Conservation (phyloP, 23 tunicate species). For the Diplosoma virens region DNA sequence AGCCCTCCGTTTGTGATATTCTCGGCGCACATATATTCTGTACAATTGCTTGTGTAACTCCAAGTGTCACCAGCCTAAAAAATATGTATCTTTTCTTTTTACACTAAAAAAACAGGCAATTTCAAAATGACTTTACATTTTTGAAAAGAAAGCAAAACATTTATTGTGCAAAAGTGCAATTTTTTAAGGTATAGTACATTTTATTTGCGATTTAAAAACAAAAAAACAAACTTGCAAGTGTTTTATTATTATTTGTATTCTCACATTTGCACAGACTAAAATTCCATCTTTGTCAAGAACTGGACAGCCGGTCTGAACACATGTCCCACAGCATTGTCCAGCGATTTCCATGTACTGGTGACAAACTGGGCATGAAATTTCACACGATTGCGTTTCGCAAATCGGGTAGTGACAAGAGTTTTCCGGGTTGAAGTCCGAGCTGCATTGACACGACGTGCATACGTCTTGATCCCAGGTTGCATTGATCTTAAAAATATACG, state of each 20-base stretch:
- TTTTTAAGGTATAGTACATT: neutral
- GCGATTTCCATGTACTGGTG: slow-evolving; percentile 41
- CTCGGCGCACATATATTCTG: slow-evolving; percentile 38
- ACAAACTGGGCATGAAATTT: slow-evolving; percentile 74
- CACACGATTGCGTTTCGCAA: slow-evolving; percentile 41
- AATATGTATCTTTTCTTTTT: neutral
- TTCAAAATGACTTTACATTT: neutral
- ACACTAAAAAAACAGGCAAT: no score
- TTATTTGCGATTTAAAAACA: neutral
- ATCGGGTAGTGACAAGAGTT: slow-evolving; percentile 22
- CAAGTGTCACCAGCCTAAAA: slow-evolving; percentile 59
- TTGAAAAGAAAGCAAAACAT: neutral
- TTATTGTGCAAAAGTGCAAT: no score
- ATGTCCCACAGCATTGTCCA: slow-evolving; percentile 85
- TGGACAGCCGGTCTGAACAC: slow-evolving; percentile 62
- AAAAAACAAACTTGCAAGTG: neutral
- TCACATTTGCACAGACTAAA: slow-evolving; percentile 43
- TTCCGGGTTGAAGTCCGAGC: neutral
- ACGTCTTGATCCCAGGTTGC: slow-evolving; percentile 58
- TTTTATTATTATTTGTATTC: no score
- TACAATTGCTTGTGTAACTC: slow-evolving; percentile 46
- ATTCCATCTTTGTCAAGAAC: slow-evolving; percentile 15
- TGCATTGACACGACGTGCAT: slow-evolving; percentile 50
- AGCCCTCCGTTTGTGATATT: neutral
- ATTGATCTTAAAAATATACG: slow-evolving; percentile 39